Percentiles rank a stretch among this genome's conserved stretches.
Conservation (phyloP, 2,888 invertebrate species). For the Pimpla rufipes region DNA sequence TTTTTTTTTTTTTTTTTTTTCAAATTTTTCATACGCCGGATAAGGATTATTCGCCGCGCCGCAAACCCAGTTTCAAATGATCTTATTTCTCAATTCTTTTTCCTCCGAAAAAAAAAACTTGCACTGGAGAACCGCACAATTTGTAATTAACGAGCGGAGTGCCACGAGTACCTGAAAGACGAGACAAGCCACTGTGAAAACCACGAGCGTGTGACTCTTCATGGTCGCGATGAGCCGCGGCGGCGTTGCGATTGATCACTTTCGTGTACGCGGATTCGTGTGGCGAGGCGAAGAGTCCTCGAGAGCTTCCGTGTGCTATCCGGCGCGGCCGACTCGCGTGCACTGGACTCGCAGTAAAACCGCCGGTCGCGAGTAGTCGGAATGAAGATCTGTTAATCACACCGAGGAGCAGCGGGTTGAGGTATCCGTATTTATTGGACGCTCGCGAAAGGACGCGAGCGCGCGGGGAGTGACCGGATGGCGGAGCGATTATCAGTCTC, state of each 20-base stretch:
- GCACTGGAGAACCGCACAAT: neutral
- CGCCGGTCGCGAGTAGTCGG: neutral
- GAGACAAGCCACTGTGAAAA: constrained; percentile 50
- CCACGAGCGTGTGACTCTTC: constrained; percentile 57
- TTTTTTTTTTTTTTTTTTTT: too few species aligned
- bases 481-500: constrained; percentile 74
- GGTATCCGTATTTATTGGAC: constrained; percentile 77
- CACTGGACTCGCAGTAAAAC: neutral
- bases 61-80: neutral
- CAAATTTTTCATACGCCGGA: too few species aligned
- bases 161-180: constrained; percentile 47
- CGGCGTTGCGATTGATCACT: constrained; percentile 35
- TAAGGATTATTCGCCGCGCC: too few species aligned
- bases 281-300: neutral
- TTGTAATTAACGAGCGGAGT: neutral
- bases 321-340: constrained; percentile 24
- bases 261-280: constrained; percentile 21
- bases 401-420: constrained; percentile 59
- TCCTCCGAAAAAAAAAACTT: neutral
- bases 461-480: constrained; percentile 68
- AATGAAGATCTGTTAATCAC: constrained; percentile 66
- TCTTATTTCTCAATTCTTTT: too few species aligned
- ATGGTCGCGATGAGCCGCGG: constrained; percentile 49
- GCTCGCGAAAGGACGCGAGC: constrained; percentile 48
- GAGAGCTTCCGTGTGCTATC: constrained; percentile 13